Evolutionary conservation across 2,113 vertebrate species (phyloP).

Genomic region (Malaclemys terrapin): DNA sequence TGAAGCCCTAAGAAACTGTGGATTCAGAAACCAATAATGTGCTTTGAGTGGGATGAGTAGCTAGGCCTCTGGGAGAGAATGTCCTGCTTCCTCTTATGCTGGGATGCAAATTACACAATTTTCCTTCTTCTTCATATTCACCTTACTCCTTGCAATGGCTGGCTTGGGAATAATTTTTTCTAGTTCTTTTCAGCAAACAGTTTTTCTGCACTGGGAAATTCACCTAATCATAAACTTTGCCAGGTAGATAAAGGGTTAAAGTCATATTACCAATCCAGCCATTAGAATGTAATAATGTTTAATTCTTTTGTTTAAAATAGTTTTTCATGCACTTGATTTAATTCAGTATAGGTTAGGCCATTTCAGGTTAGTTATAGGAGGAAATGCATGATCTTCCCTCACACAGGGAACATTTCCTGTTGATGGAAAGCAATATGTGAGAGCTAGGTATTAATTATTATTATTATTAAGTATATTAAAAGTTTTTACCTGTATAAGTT

Average conservation of each 20-base stretch:
- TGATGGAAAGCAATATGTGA: too few species aligned
- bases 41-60: background rate
- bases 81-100: background rate
- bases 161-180: background rate
- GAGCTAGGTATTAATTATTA: too few species aligned
- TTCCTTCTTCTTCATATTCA: constrained; percentile 22
- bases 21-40: background rate
- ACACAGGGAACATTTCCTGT: too few species aligned
- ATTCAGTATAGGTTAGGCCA: too few species aligned
- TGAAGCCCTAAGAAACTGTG: constrained; percentile 17
- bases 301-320: background rate
- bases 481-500: too few species aligned
- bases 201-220: background rate
- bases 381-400: too few species aligned
- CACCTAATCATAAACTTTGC: background rate
- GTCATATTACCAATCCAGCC: background rate
- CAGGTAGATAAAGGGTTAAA: background rate
- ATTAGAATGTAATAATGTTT: background rate
- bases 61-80: background rate
- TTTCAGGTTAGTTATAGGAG: too few species aligned
- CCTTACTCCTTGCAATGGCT: background rate
- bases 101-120: background rate
- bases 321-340: too few species aligned
- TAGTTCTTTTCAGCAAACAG: background rate
- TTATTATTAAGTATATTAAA: too few species aligned